These are phyloP conservation scores for Callyntrura guangdongensis DNA, from an alignment of 2,888 invertebrate species.

Conservation along the genomic window DNA sequence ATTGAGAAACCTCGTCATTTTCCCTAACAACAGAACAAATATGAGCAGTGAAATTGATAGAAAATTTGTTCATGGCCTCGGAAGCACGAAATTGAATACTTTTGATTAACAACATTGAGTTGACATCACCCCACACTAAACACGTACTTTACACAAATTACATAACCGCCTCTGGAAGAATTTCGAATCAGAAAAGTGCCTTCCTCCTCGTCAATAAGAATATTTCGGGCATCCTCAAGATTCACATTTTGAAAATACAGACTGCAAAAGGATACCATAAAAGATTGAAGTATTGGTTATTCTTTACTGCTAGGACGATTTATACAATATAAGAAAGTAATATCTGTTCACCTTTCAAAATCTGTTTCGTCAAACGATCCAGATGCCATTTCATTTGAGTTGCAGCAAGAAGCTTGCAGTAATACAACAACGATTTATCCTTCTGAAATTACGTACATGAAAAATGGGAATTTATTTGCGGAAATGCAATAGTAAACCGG, in stretches of 20 bases:
- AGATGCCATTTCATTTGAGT: conserved; percentile 43
- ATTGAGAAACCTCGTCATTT: conserved; percentile 77
- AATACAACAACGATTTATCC: neutral
- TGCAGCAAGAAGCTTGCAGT: neutral
- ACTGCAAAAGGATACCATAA: conserved; percentile 59
- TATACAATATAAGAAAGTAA: neutral
- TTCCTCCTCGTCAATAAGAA: conserved; percentile 76
- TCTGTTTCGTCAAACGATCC: conserved; percentile 80
- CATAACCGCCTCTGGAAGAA: conserved; percentile 80
- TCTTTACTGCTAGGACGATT: too few species aligned
- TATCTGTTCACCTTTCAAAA: conserved; percentile 77
- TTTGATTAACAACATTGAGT: neutral
- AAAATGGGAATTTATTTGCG: too few species aligned
- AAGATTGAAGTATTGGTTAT: neutral
- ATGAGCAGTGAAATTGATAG: neutral
- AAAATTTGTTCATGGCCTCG: neutral
- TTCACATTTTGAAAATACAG: conserved; percentile 78
- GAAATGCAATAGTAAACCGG: neutral
- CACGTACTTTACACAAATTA: conserved; percentile 82
- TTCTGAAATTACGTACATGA: neutral
- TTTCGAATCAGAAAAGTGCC: conserved; percentile 82
- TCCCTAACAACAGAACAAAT: conserved; percentile 72
- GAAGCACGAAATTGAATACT: neutral
- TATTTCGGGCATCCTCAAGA: conserved; percentile 73
- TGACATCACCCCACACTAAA: neutral